Evolutionary conservation across 2,797 vertebrate species (phyloP), one percentile per base, ranked within the genome.

Genomic region (Sus cebifrons): DNA sequence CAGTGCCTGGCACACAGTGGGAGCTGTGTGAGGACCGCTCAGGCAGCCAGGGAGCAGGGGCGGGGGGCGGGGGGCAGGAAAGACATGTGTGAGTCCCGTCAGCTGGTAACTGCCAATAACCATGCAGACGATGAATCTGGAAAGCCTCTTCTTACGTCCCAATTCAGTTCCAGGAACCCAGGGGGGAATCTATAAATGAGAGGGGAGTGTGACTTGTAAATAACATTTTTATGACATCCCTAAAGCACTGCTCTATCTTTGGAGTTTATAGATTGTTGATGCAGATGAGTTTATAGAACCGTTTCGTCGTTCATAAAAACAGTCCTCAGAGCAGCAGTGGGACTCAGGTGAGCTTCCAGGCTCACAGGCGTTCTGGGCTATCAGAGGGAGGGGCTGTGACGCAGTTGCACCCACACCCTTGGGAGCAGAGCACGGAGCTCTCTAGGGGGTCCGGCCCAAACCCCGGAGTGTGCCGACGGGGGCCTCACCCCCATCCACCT

Each of bases 211-310:
- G 77, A 85, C 77, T 94, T 85, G 81, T 94, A 95, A 96, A 89
- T 87, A 97, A 79, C 92, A 83, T 77, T 96, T 94, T 89, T 71
- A 86, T 74, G n/a, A 88, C 79, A 91, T 96, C 91, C 95, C 87
- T 54, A 78, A 95, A 89, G 86, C 79, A 83, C 68, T 40, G 86
- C 25, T n/a, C n/a, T 58, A 32, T 54, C 89, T 96, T 94, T 73
- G 64, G 90, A 79, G 91, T 68, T 32, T 60, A 94, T 82, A 86
- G 88, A 92, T 83, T 86, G 77, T 54, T 65, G 75, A 83, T 95
- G 85, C 83, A 92, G 96, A 88, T 96, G 90, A 93, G 89, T 89
- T 89, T 92, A 29, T 83, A 60, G 16, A 89, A 81, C 77, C 54
- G 56, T 27, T 95, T 73, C 23, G 7, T 73, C 20, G 84, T 71